Evolutionary conservation across 2,113 vertebrate species (phyloP).

Genomic region (Ceyx cyanopectus): DNA sequence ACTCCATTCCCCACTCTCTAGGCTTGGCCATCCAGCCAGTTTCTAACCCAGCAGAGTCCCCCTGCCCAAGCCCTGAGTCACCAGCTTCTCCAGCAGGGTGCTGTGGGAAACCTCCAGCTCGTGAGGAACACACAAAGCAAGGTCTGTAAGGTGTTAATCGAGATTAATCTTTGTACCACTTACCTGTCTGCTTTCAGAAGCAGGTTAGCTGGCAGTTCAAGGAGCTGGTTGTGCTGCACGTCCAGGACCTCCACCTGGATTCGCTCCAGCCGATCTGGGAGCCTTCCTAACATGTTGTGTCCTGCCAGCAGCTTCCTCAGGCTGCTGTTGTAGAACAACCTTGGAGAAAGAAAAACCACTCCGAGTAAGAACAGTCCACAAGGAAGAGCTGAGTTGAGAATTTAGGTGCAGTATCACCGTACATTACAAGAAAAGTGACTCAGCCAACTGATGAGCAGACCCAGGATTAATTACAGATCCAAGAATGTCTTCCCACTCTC

Average conservation of each 20-base stretch:
- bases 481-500: constrained; percentile 46
- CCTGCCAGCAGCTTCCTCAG: constrained; percentile 93
- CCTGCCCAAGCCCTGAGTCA: no score
- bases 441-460: constrained; percentile 40
- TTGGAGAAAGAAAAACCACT: constrained; percentile 64
- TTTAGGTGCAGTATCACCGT: background rate
- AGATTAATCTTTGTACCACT: background rate
- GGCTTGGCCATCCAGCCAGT: no score
- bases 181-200: constrained; percentile 95
- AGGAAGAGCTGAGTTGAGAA: background rate
- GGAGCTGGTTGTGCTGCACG: constrained; percentile 93
- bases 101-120: background rate
- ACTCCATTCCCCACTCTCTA: no score
- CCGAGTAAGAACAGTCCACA: background rate
- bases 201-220: constrained; percentile 90
- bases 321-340: constrained; percentile 90
- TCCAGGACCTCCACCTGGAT: constrained; percentile 93
- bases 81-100: no score
- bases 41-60: no score
- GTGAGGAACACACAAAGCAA: background rate
- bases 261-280: constrained; percentile 90
- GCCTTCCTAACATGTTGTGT: constrained; percentile 87
- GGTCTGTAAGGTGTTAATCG: accelerated
- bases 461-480: constrained; percentile 25
- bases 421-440: constrained; percentile 16